A percentile compares a stretch with the other conserved stretches of the same genome.
phyloP scores from a whole-genome alignment of 1,140 invertebrate species.

The Hyles vespertilio region DNA sequence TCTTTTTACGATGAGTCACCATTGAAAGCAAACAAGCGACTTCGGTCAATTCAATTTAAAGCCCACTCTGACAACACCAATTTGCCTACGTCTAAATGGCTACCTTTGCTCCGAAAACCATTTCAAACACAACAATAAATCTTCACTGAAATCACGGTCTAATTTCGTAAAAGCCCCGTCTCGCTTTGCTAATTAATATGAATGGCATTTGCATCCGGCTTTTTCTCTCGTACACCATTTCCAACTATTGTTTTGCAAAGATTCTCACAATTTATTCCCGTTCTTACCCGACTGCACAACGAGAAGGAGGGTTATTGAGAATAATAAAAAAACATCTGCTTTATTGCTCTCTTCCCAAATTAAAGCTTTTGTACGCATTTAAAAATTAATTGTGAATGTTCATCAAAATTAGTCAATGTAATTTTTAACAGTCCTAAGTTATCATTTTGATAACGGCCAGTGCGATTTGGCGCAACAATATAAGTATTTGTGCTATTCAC shows the following conservation, averaged over 20 bases:
- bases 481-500: too few relatives aligned
- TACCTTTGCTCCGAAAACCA: constrained; percentile 69
- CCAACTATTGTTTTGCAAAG: constrained; percentile 75
- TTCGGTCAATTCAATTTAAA: constrained; percentile 65
- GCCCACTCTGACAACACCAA: constrained; percentile 61
- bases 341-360: constrained; percentile 52
- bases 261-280: constrained; percentile 72
- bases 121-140: constrained; percentile 75
- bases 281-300: constrained; percentile 63
- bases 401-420: constrained; percentile 14
- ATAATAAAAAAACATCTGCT: constrained; percentile 48
- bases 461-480: too few relatives aligned
- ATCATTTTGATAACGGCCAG: too few relatives aligned
- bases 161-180: constrained; percentile 75
- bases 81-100: constrained; percentile 66
- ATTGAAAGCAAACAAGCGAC: constrained; percentile 46
- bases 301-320: constrained; percentile 53
- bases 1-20: constrained; percentile 28
- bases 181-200: constrained; percentile 76
- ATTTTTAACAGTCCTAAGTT: not conserved
- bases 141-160: constrained; percentile 73
- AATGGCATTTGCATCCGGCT: constrained; percentile 75
- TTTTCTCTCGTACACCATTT: constrained; percentile 73
- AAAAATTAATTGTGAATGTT: constrained; percentile 39
- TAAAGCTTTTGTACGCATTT: constrained; percentile 47